Conservation (phyloP, 2,113 vertebrate genomes). For the Limanda limanda region DNA sequence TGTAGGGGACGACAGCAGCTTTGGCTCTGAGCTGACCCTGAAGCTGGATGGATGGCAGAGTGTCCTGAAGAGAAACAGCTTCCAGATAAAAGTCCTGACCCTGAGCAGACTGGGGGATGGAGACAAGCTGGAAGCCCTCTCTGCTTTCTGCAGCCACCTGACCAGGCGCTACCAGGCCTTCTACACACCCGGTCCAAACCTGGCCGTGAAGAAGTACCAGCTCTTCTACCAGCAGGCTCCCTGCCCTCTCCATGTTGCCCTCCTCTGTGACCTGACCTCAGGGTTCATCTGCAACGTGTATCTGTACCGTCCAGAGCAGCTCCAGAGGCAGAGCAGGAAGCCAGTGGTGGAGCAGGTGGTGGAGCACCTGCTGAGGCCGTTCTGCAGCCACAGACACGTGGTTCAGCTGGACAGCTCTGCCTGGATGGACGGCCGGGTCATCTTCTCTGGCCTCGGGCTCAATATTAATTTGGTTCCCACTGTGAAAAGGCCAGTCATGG, state of each 20-base stretch:
- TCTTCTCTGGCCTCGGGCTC: conserved; percentile 52
- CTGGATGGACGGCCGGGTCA: conserved; percentile 55
- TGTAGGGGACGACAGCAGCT: conserved; percentile 36
- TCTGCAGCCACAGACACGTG: conserved; percentile 49
- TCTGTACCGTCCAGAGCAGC: conserved; percentile 66
- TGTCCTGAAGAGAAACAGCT: conserved; percentile 67
- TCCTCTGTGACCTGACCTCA: conserved; percentile 69
- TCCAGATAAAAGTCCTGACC: conserved; percentile 63
- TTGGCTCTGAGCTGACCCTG: conserved; percentile 29
- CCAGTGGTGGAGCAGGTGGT: conserved; percentile 72
- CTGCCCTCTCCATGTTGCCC: conserved; percentile 61
- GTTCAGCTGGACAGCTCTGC: conserved; percentile 70
- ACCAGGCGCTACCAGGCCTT: conserved; percentile 53
- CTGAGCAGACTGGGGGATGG: conserved; percentile 60
- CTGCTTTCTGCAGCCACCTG: conserved; percentile 62
- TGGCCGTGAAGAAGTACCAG: conserved; percentile 76
- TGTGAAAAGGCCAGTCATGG: conserved; percentile 2
- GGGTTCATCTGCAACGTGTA: conserved; percentile 78
- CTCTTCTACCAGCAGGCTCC: conserved; percentile 51
- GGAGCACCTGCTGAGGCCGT: conserved; percentile 65
- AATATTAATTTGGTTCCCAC: conserved; percentile 48
- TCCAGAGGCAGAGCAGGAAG: conserved; percentile 57
- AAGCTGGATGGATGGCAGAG: conserved; percentile 67
- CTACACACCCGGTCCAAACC: conserved; percentile 48
- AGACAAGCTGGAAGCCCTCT: conserved; percentile 68